Base-by-base conservation (phyloP, 1,140 invertebrate species). In the Drosophila sulfurigaster region DNA sequence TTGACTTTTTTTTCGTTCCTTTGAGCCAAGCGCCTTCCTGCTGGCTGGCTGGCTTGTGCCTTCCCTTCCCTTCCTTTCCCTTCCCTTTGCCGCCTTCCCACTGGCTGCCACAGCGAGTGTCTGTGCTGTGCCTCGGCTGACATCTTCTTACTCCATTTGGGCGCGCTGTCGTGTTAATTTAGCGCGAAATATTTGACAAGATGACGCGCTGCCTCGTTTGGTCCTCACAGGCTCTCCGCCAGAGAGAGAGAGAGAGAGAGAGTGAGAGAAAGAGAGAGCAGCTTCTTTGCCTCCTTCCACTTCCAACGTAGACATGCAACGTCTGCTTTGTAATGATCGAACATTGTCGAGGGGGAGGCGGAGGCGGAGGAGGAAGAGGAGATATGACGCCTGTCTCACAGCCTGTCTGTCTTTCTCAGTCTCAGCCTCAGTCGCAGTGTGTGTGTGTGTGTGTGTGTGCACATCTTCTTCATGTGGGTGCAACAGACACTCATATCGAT, bases 111-210 rank as follows among this genome's bases (percentile, higher is more conserved):
- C 57, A 58, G 49, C 63, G 56, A 58, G 30, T 71, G 59, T 75
- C 64, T 71, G 20, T 25, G 20, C 20, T 25, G 20, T 25, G 75
- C 62, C 35, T 30, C 5, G 43, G 30, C 78, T 81, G 78, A 78
- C 78, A 85, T 85, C 82, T 88, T 88, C 83, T 88, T 88, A 75
- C 83, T 88, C 83, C 83, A 88, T 87, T 87, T 87, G 83, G 83
- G 80, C 83, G 83, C 74, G 73, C 83, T 87, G 83, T 87, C 83
- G 83, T 87, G 83, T 87, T 87, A 87, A 87, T 87, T 87, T 87
- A 88, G 83, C 83, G 83, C 83, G 83, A 87, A 87, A 87, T 87
- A 87, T 87, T 87, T 87, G 83, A 88, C 83, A 87, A 87, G 83
- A 87, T 87, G 83, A 87, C 83, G 82, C 81, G 73, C 69, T 82